Evolutionary conservation across 2,888 invertebrate species (phyloP).

Genomic region (Eudasyphora cyanicolor): DNA sequence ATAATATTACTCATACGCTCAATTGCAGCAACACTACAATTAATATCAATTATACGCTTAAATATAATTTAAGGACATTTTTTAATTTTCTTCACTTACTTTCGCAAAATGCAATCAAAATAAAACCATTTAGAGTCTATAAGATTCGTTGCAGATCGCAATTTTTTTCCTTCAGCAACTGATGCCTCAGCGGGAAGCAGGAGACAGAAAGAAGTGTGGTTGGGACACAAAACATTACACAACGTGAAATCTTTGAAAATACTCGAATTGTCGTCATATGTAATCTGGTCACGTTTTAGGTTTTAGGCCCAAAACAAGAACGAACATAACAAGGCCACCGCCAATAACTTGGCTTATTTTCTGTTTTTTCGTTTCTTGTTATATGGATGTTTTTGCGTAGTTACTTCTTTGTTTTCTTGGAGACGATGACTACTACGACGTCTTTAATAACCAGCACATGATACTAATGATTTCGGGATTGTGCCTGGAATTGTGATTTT

Average conservation of each 20-base stretch:
- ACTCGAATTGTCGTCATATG: conserved; percentile 14
- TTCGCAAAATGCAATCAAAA: too few species aligned
- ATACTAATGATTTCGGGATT: conserved; percentile 1
- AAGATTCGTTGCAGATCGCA: conserved; percentile 1
- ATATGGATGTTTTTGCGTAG: background rate
- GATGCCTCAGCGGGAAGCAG: background rate
- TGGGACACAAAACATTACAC: background rate
- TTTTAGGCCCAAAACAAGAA: conserved; percentile 1
- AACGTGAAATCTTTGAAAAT: background rate
- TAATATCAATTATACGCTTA: too few species aligned
- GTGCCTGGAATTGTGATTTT: background rate
- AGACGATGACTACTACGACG: background rate
- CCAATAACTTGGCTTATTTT: background rate
- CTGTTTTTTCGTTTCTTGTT: background rate
- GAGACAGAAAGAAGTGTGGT: too few species aligned
- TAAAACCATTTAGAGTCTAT: background rate
- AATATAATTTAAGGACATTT: background rate
- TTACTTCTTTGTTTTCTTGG: background rate
- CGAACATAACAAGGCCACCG: background rate
- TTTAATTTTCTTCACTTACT: background rate
- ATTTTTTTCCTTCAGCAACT: background rate
- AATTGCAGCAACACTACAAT: background rate
- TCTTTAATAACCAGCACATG: conserved; percentile 17
- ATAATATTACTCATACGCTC: background rate
- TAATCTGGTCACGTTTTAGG: conserved; percentile 39